Evolutionary conservation across 1,140 invertebrate species (phyloP), one percentile per base, ranked within the genome.

Genomic region (Cyphomyrmex costatus): DNA sequence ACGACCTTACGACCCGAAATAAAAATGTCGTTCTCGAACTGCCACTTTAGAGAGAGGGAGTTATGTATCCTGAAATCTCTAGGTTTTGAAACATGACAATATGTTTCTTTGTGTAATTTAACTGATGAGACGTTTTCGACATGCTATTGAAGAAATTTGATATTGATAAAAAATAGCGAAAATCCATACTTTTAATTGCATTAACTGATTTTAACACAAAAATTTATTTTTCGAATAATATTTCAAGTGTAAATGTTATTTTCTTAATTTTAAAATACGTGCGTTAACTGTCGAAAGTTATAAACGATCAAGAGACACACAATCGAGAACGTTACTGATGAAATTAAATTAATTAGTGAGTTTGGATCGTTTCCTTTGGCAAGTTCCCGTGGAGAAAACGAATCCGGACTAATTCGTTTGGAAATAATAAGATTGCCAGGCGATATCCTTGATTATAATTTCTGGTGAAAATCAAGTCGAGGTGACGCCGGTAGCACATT

Each of bases 11-110:
- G 88, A 24, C 61, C 88, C 24, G 19, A 71, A 56, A 84, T 73
- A 58, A 91, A 91, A 90, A 91, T 91, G 90, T 90, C 77, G 78
- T 78, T 79, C 85, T n/a, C 33, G 27, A 16, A 42, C n/a, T 58
- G 7, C 8, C 36, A 42, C 10, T 42, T 42, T 42, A 42, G 8
- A 1, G 10, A n/a, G n/a, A n/a, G n/a, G n/a, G n/a, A n/a, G n/a
- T n/a, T 42, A 42, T 42, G 36, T 42, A 42, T 0, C 6, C 19
- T 24, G 7, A 0, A 42, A 12, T 10, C 7, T 10, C 7, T 12
- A 2, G 19, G 14, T 79, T 7, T 24, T 58, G 46, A 86, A 60
- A 14, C 6, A n/a, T 8, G 27, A 27, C 68, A 7, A 24, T 46
- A 30, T 36, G 3, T 63, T 77, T n/a, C n/a, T 66, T 46, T 53